These are phyloP conservation scores for Hapalemur alaotrensis DNA, from an alignment of 2,797 vertebrate genomes.

Conservation along the genomic window DNA sequence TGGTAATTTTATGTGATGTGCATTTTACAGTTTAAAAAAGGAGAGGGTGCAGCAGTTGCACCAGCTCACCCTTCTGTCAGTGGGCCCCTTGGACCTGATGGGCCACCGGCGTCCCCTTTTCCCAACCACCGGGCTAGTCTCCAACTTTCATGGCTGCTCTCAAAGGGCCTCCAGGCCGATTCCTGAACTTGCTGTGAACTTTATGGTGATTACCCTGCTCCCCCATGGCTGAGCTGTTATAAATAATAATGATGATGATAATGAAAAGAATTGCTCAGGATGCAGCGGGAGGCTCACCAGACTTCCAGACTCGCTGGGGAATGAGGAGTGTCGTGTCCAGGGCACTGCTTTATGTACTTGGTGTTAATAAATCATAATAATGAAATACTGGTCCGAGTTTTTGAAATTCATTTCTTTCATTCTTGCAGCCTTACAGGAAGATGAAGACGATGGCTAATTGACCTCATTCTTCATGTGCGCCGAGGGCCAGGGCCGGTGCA, in stretches of 20 bases:
- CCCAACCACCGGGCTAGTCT: not conserved
- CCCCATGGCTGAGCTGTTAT: not conserved
- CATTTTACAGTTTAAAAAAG: not conserved
- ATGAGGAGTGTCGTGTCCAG: not conserved
- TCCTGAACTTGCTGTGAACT: slow-evolving; percentile 57
- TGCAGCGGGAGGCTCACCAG: slow-evolving; percentile 40
- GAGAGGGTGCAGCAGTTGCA: not conserved
- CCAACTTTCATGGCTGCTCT: not conserved
- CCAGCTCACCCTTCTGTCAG: not conserved
- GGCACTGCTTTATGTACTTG: not conserved
- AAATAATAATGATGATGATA: not conserved
- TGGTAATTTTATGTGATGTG: not conserved
- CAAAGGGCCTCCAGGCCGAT: not conserved
- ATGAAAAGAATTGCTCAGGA: not conserved
- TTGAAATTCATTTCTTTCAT: not conserved
- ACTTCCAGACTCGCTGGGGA: not conserved
- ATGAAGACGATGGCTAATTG: not conserved
- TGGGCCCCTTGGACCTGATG: not conserved
- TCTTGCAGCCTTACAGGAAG: not conserved
- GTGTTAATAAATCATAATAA: slow-evolving; percentile 56
- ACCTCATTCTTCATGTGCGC: not conserved
- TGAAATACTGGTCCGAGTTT: not conserved
- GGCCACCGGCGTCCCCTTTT: not conserved
- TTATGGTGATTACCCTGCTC: not conserved
- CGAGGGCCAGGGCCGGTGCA: not conserved